Evolutionary conservation across 1,140 invertebrate species (phyloP), one percentile per base, ranked within the genome.

Genomic region (Calliopsis andreniformis): DNA sequence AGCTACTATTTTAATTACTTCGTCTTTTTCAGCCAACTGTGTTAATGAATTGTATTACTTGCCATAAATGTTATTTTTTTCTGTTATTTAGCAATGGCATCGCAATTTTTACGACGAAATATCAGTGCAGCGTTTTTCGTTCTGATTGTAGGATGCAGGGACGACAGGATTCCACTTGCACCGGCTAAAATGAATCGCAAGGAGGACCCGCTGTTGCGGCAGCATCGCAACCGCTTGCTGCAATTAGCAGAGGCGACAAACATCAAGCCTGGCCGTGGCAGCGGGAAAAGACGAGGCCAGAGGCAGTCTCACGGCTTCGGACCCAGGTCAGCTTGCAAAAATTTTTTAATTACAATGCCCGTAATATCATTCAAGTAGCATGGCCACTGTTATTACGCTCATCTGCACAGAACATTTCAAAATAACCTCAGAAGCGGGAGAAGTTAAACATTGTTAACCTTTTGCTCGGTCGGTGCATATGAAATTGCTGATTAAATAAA

Each of bases 231-330:
- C 84, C 90, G 90, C 53, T 76, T 92, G 83, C 87, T 91, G 86
- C 90, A 91, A 85, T 85, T 92, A 64, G 91, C 90, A 39, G 91
- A 92, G 78, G 84, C 87, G 73, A 90, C 90, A 16, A 91, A 91
- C 64, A 90, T 91, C 77, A 91, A 90, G 77, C 90, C 87, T 67
- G 89, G 90, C 51, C 89, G 86, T 80, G 89, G 88, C 53, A 91
- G 84, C 78, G 87, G 89, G 62, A 91, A 91, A 71, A 87, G 89
- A 86, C 89, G 89, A 30, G 85, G 83, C 63, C 89, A 91, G 68
- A 87, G 83, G 67, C 67, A 87, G 69, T 84, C 84, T 25, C 87
- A 90, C 35, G 86, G 84, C 30, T 85, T 86, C 58, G 82, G 86
- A 72, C 78, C 89, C 58, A 88, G 89, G 89, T 91, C 62, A 56